Percentiles rank a stretch among this genome's conserved stretches.
Conservation (phyloP, 2,888 invertebrate genomes). For the Ischnura elegans region DNA sequence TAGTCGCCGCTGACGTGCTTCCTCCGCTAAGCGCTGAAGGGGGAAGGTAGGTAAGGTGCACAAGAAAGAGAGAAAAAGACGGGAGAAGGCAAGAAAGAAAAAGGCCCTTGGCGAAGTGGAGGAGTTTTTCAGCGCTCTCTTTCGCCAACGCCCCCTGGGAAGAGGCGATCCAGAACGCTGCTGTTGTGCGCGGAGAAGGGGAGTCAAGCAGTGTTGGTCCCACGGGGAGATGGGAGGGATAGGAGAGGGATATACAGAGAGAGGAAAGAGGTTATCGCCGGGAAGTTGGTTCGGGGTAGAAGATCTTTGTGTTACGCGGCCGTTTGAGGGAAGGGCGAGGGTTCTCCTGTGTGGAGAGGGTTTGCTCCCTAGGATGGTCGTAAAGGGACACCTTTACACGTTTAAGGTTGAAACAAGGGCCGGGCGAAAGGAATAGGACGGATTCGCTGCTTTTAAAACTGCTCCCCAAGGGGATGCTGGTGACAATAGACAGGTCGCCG, state of each 20-base stretch:
- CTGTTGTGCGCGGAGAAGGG: too few species aligned
- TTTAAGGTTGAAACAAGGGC: background rate
- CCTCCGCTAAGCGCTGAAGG: background rate
- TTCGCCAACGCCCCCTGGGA: background rate
- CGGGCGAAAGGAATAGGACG: background rate
- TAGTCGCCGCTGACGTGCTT: background rate
- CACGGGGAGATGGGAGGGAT: background rate
- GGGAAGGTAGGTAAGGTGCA: background rate
- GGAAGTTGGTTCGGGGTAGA: background rate
- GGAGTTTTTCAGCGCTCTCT: background rate
- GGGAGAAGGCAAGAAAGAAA: background rate
- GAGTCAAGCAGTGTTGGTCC: background rate
- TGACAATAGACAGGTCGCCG: background rate
- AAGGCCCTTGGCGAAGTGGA: background rate
- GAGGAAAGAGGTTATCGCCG: background rate
- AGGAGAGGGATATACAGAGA: background rate
- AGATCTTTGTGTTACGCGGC: background rate
- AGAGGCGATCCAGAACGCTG: background rate
- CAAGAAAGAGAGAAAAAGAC: background rate
- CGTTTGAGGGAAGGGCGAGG: background rate
- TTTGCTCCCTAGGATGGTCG: background rate
- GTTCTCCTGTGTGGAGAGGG: background rate
- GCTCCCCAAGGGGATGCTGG: background rate
- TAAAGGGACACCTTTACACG: background rate
- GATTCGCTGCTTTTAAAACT: conserved; percentile 5